Evolutionary conservation across 1,140 invertebrate species (phyloP), one percentile per base, ranked within the genome.

Genomic region (Drosophila leontia): DNA sequence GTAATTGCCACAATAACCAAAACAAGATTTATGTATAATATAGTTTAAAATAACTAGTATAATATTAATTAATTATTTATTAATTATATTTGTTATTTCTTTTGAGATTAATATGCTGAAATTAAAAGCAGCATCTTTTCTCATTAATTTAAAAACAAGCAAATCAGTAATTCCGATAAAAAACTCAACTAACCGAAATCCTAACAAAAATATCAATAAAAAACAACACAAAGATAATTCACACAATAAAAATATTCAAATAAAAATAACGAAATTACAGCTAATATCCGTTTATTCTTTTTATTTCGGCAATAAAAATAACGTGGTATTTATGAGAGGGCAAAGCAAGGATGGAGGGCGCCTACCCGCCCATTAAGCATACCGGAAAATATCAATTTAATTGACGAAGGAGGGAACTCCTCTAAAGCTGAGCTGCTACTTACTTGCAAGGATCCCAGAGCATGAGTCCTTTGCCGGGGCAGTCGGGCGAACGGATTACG

Each of bases 391-490:
- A 68, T 70, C 39, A 32, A 55, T 68, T 45, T 70, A 70, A 70
- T 70, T 56, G 62, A 34, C 26, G 17, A 26, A 15, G 42, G 15
- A 26, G n/a, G 11, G 8, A 17, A 12, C 17, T 23, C 19, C 19
- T 6, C 7, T n/a, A 9, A 35, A 35, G 57, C 35, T 55, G 23
- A 15, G 44, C 44, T 15, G 35, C 29, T 51, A 92, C 94, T 93
- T 91, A 94, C 94, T 94, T 93, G 93, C 94, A 94, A 19, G 94
- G 94, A 91, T 94, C 94, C 94, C 93, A 94, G 7, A 94, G 92
- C 70, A 94, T 93, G n/a, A 94, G 85, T 29, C 94, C 94, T 62
- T 94, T 92, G 63, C 94, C 94, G 26, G 94, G 94, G 85, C 94
- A 94, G 83, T 94, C 94, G 41, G 93, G 85, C 39, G 93, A 91